These are phyloP conservation scores for Melitaea cinxia DNA, from an alignment of 1,140 invertebrate species.

Conservation along the genomic window DNA sequence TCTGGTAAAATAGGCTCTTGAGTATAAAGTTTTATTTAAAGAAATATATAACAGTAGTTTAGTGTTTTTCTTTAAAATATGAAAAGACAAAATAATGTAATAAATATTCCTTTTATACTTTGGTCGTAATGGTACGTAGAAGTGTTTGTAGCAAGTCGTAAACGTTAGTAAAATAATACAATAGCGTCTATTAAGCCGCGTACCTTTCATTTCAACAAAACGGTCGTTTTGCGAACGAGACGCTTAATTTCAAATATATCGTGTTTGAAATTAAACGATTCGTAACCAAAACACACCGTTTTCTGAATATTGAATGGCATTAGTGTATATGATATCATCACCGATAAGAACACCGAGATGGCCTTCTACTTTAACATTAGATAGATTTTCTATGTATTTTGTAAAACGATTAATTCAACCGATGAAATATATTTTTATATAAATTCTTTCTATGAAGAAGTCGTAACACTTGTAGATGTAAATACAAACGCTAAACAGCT, in stretches of 20 bases:
- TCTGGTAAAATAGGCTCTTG: neutral
- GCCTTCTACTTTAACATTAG: slow-evolving; percentile 50
- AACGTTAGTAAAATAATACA: neutral
- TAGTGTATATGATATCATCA: slow-evolving; percentile 33
- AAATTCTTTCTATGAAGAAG: slow-evolving; percentile 9
- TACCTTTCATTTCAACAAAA: too few relatives aligned
- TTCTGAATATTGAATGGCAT: too few relatives aligned
- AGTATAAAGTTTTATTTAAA: neutral
- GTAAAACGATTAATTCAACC: slow-evolving; percentile 37
- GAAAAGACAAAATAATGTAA: neutral
- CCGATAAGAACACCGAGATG: slow-evolving; percentile 44
- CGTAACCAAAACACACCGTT: too few relatives aligned
- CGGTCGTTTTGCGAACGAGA: too few relatives aligned
- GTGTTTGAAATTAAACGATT: too few relatives aligned
- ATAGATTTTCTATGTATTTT: slow-evolving; percentile 49
- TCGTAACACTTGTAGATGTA: slow-evolving; percentile 30
- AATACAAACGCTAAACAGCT: slow-evolving; percentile 47
- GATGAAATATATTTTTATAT: slow-evolving; percentile 34
- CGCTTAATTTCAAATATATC: too few relatives aligned
- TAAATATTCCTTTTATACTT: neutral
- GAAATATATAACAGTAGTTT: neutral
- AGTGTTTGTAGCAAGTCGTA: slow-evolving; percentile 1
- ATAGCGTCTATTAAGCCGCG: too few relatives aligned
- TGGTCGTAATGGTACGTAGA: neutral
- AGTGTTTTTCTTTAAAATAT: neutral